Evolutionary conservation across 2,797 vertebrate species (phyloP), one percentile per base, ranked within the genome.

Genomic region (Adelosebastes latens): DNA sequence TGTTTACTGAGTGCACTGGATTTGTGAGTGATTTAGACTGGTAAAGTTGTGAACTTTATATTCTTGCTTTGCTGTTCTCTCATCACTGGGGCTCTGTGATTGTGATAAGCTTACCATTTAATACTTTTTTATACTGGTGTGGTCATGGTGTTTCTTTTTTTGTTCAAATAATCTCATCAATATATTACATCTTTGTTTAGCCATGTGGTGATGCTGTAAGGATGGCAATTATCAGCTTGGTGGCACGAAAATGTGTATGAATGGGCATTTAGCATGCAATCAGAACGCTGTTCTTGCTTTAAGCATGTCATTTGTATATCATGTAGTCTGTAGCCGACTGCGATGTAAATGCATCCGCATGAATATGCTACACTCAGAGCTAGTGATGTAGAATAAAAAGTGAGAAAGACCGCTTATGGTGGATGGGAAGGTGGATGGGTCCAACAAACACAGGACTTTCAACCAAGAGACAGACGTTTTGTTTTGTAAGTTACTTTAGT

Each of bases 371-470:
- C 16, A 16, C 42, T 46, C 42, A 46, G 42, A 46, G 42, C 14
- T 18, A 46, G 16, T 46, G 42, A 46, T 16, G 42, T 46, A 46
- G 42, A 46, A 16, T 46, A 46, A 18, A 46, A 46, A 2, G 16
- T 46, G 39, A 42, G 2, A 42, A 42, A 14, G 0, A 1, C 0
- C 16, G 0, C 16, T 46, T 46, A 42, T 42, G 13, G 39, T 42
- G 39, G 13, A 39, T 39, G 39, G 13, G 14, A 0, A 42, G 39
- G 39, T 42, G 39, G 14, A 46, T 46, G 5, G 42, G 42, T 18
- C 42, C 42, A 46, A 46, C 42, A 46, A 18, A 0, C 42, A 46
- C 42, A 16, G 14, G 42, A 18, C 14, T 46, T 46, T 46, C 42
- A 46, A 46, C 14, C 42, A 18, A 14, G 42, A 46, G 42, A 46